Evolutionary conservation across 2,797 vertebrate genomes (phyloP).

Genomic region (Gila robusta): DNA sequence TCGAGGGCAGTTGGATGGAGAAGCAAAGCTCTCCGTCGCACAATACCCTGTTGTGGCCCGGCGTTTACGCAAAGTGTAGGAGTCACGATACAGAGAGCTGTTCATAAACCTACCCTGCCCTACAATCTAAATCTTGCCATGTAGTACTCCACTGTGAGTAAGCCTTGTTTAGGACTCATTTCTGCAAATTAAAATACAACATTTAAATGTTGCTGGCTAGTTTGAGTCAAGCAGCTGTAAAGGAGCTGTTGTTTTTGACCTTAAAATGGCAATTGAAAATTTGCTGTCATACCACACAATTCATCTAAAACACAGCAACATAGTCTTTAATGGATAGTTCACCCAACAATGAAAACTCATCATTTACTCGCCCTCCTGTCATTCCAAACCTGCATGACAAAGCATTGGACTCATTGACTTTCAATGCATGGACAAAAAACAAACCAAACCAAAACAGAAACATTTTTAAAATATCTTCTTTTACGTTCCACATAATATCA

Average conservation of each 20-base stretch:
- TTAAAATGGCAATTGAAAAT: background rate
- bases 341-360: background rate
- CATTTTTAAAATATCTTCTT: background rate
- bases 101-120: constrained; percentile 34
- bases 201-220: background rate
- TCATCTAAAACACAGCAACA: background rate
- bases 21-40: constrained; percentile 55
- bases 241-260: background rate
- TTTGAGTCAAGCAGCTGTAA: background rate
- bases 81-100: constrained; percentile 38
- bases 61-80: constrained; percentile 51
- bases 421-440: background rate
- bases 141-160: background rate
- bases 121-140: background rate
- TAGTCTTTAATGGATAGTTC: background rate
- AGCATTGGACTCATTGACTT: background rate
- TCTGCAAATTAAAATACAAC: background rate
- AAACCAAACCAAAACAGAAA: background rate
- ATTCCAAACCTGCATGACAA: background rate
- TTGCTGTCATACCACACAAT: background rate
- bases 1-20: constrained; percentile 63
- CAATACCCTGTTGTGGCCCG: constrained; percentile 76
- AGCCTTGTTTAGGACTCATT: constrained; percentile 22
- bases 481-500: background rate
- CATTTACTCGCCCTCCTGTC: background rate